Evolutionary conservation across 64 coral and sea anemone genomes (phyloP), one percentile per base, ranked within the genome.

Genomic region (Pocillopora damicornis): DNA sequence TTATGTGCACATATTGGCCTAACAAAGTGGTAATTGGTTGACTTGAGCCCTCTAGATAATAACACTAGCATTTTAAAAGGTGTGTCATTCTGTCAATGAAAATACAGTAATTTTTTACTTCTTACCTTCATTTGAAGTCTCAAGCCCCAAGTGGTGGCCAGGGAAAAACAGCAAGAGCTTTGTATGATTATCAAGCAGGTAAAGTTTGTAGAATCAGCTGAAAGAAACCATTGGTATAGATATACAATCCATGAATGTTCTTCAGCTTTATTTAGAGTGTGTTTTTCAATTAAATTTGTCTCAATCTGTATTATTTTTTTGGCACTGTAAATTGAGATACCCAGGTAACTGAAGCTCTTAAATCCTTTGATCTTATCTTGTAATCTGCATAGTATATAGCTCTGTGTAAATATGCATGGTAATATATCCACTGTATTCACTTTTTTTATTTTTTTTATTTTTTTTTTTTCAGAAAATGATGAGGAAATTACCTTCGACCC

Each of bases 141-240:
- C 80, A 17, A 79, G 59, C 77, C 1, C 69, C 91, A 17, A 20
- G 76, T 57, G 83, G 69, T 22, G 82, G 15, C 22, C 75, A 42
- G 42, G 92, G 90, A 42, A 67, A 90, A 75, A 85, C 90, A 58
- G 96, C 96, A 4, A 89, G 30, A 78, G 92, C 96, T 2, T 30
- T 98, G 22, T 98, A 94, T 84, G 96, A 98, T 62, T 98, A 98
- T 38, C 92, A 98, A 92, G 82, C 77, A 92, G 96, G 96, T 98
- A 89, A 42, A 42, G 12, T 2, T 38, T 0, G 8, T 2, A 17
- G 4, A 17, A 76, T 56, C 4, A 18, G 4, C 17, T 7, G 1
- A 20, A 7, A 67, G 16, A 16, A 67, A 20, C 64, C 2, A 1
- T 67, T 67, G 64, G 64, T 18, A 67, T 22, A 22, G 64, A 8